Percentiles rank a stretch among this genome's conserved stretches.
These are phyloP conservation scores for Glandiceps talaboti DNA, from an alignment of 53 echinoderm and acorn worm genomes.

Conservation along the genomic window DNA sequence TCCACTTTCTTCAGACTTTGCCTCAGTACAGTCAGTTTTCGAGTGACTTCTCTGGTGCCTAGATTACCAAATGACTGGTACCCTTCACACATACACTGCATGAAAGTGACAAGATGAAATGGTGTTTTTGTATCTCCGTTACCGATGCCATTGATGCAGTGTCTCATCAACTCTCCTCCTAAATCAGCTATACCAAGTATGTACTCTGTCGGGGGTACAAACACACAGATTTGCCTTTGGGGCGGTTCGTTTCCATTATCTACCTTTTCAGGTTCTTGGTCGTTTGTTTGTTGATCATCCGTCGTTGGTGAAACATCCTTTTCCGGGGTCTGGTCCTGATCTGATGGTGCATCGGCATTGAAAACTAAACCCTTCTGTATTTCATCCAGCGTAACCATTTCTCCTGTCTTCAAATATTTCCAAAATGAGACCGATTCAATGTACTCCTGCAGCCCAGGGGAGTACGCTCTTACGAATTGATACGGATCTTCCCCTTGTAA, in stretches of 20 bases:
- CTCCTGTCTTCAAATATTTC: constrained; percentile 33
- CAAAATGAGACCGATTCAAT: constrained; percentile 74
- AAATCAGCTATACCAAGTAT: constrained; percentile 86
- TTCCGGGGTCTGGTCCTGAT: neutral
- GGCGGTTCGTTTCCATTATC: neutral
- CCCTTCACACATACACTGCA: constrained; percentile 56
- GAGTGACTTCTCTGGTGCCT: constrained; percentile 55
- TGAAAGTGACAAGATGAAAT: constrained; percentile 50
- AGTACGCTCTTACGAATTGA: constrained; percentile 47
- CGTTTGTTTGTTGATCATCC: too few relatives aligned
- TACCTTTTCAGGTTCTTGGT: neutral
- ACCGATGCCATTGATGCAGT: constrained; percentile 80
- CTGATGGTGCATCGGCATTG: neutral
- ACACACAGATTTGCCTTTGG: neutral
- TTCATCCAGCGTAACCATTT: constrained; percentile 39
- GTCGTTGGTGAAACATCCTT: neutral
- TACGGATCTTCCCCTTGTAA: constrained; percentile 48
- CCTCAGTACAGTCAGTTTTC: constrained; percentile 60
- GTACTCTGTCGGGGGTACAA: constrained; percentile 60
- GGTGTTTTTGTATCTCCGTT: constrained; percentile 59
- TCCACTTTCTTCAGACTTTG: constrained; percentile 91
- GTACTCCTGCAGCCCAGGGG: constrained; percentile 81
- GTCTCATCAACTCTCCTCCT: constrained; percentile 88
- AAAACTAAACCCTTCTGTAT: constrained; percentile 30
- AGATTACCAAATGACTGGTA: constrained; percentile 62